Base-by-base conservation (phyloP, 1,140 invertebrate genomes). In the Stegodyphus dumicola region DNA sequence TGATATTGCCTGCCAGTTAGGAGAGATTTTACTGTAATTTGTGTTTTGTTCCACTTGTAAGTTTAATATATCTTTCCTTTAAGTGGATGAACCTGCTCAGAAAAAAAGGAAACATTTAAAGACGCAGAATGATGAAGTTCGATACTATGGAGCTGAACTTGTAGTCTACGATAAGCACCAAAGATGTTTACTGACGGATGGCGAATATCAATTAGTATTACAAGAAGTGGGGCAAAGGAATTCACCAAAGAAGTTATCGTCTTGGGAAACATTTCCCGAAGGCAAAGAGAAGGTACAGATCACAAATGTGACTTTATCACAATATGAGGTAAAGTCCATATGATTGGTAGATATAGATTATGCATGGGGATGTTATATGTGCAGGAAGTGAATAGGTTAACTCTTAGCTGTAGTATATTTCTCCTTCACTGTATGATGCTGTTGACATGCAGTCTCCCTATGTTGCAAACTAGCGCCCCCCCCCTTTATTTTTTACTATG, bases 81-180 rank as follows among this genome's bases (percentile, higher is more conserved):
- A 13, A 85, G 81, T 88, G 91, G 88, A 89, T 92, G 93, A 94
- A 89, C 93, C 93, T 54, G 92, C 92, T 70, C 91, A 91, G 79
- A 94, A 93, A 89, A 92, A 92, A 88, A 92, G 92, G 54, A 94
- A 93, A 91, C 88, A 91, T 90, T 91, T 91, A 69, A 90, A 90
- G 64, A 88, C 84, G 87, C 89, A 70, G 87, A 88, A 87, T 51
- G 92, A 93, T 83, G 93, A 93, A 88, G 92, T 92, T 7, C 93
- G 95, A 89, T 90, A 95, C 6, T 96, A 94, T 89, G 94, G 95
- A 53, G 95, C 95, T 69, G 96, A 98, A 90, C 91, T 98, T 17
- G 94, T 96, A 67, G 93, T 98, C 18, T 97, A 96, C 90, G 96
- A 98, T 89, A 96, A 96, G 90, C 94, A 96, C 87, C 96, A 95